Base-by-base conservation (phyloP, 1,140 invertebrate species). In the Danaus melanippus region DNA sequence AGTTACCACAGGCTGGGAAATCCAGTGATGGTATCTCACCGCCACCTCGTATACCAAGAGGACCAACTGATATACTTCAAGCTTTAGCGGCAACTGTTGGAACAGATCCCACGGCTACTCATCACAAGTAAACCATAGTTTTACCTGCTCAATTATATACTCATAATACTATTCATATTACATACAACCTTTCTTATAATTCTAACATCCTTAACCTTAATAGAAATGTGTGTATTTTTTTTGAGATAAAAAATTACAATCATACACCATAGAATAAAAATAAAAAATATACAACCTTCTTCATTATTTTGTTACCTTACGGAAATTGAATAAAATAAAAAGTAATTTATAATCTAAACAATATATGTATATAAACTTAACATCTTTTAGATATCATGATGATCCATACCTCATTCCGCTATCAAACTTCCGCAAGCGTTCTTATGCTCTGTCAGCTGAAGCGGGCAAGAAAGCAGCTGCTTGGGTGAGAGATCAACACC, bases 331-430 rank as follows among this genome's bases (percentile, higher is more conserved):
- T 32, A 32, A 32, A 4, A 32, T 32, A 0, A 7, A 4, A 5
- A 32, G 21, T 7, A 32, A 32, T 3, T 7, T 7, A 32, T 32
- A 7, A 5, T 32, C 21, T 32, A 4, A 5, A 32, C 6, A 32
- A 32, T 32, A 32, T 32, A 32, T 32, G 2, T 32, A 32, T 32
- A 32, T 8, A 32, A 32, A 32, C 21, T 32, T 32, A 32, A 32
- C 17, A 21, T 41, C 46, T 54, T 78, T n/a, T 62, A 88, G 86
- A 77, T 97, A 92, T 78, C 92, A 95, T 70, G 96, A 98, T 90
- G 96, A 98, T 87, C 96, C 96, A 6, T 97, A 89, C 78, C 86
- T 97, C 3, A 93, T 93, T 65, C 96, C 96, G n/a, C 76, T 87
- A 46, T 94, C 93, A n/a, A 93, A 92, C 82, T 71, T 87, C 44